A percentile compares a stretch with the other conserved stretches of the same genome.
Conservation (phyloP, 2,888 invertebrate species). For the Phyllotreta cruciferae region DNA sequence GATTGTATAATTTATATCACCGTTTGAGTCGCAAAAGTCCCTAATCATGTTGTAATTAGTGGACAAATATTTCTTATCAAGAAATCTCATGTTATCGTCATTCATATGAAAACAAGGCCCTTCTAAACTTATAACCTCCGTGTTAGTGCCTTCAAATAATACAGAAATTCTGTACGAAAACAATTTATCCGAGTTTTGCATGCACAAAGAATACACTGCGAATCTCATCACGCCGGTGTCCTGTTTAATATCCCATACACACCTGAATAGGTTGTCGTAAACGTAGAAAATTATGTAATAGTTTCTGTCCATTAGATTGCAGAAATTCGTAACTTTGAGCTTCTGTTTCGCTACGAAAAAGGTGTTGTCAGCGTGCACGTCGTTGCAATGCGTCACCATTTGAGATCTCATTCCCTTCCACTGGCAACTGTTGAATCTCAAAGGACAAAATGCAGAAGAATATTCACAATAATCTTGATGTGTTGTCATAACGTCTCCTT, state of each 20-base stretch:
- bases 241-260: constrained; percentile 42
- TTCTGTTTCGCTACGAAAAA: constrained; percentile 37
- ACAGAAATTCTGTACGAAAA: constrained; percentile 29
- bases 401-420: constrained; percentile 41
- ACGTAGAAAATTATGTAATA: constrained; percentile 39
- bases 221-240: constrained; percentile 43
- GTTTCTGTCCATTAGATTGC: constrained; percentile 11
- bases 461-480: constrained; percentile 43
- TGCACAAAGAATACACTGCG: constrained; percentile 41
- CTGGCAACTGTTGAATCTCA: constrained; percentile 36
- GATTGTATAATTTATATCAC: constrained; percentile 29
- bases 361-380: constrained; percentile 41
- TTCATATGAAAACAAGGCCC: constrained; percentile 26
- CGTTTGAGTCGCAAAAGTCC: constrained; percentile 27
- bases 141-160: constrained; percentile 7
- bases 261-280: constrained; percentile 43
- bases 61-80: constrained; percentile 24
- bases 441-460: constrained; percentile 38
- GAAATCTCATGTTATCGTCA: constrained; percentile 27
- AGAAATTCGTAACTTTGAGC: constrained; percentile 37
- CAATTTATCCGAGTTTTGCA: background rate
- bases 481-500: constrained; percentile 37
- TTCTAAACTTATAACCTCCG: constrained; percentile 15
- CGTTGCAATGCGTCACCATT: constrained; percentile 40
- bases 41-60: constrained; percentile 28